These are phyloP conservation scores for Panzeria rudis DNA, from an alignment of 2,888 invertebrate species.

Conservation along the genomic window DNA sequence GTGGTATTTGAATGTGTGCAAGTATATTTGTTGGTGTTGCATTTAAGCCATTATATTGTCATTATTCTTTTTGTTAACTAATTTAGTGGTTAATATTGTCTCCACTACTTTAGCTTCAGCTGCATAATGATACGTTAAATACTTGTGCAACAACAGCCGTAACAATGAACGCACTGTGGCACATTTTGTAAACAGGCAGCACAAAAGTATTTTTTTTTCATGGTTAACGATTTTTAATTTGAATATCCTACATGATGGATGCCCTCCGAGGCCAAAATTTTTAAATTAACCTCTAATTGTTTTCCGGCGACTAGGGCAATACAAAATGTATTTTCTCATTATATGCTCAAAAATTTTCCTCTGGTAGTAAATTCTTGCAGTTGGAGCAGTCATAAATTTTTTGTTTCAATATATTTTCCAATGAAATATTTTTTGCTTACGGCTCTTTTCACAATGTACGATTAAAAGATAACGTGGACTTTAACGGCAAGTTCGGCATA, in stretches of 20 bases:
- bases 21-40: conserved; percentile 13
- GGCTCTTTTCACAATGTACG: too few species aligned
- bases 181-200: background rate
- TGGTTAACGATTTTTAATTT: background rate
- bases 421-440: too few species aligned
- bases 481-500: too few species aligned
- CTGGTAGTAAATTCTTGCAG: too few species aligned
- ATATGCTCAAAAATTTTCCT: too few species aligned
- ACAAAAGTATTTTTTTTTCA: background rate
- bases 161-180: conserved; percentile 4
- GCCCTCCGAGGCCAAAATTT: background rate
- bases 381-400: background rate
- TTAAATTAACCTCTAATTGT: background rate
- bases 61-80: conserved; percentile 68
- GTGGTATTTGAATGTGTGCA: conserved; percentile 5
- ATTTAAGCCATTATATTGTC: conserved; percentile 71
- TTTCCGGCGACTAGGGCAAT: background rate
- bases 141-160: conserved; percentile 10
- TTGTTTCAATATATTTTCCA: background rate
- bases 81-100: conserved; percentile 59
- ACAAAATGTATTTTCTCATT: too few species aligned
- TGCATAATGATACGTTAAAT: conserved; percentile 33
- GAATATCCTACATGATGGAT: background rate
- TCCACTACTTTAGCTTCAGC: conserved; percentile 43
- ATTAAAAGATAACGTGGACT: too few species aligned